These are phyloP conservation scores for Noctuana brunneofusca DNA, from an alignment of 2,888 invertebrate genomes.

Conservation along the genomic window DNA sequence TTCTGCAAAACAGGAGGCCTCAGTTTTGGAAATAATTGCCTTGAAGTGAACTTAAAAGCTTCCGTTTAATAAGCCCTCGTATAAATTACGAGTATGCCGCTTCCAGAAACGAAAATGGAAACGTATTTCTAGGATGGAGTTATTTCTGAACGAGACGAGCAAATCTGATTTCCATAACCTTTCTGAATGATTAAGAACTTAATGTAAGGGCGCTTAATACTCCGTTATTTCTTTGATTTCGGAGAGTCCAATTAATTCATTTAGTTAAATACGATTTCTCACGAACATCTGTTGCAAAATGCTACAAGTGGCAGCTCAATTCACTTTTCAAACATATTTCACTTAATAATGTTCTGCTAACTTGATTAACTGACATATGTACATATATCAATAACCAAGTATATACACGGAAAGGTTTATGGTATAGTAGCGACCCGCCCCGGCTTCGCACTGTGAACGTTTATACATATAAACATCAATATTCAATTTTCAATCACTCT, in stretches of 20 bases:
- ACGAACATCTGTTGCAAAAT: background rate
- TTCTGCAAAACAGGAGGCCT: constrained; percentile 12
- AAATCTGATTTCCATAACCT: constrained; percentile 32
- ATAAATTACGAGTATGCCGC: constrained; percentile 14
- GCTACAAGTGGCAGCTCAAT: background rate
- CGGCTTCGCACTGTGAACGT: too few relatives aligned
- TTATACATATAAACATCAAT: too few relatives aligned
- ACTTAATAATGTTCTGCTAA: too few relatives aligned
- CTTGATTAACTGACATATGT: too few relatives aligned
- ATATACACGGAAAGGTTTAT: too few relatives aligned
- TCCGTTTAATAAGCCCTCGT: constrained; percentile 1
- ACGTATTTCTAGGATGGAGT: constrained; percentile 12
- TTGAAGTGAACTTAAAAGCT: constrained; percentile 12
- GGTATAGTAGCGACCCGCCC: too few relatives aligned
- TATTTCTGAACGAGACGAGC: constrained; percentile 19
- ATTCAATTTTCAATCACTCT: too few relatives aligned
- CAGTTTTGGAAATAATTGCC: constrained; percentile 6
- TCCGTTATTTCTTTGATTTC: background rate
- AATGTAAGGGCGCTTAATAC: constrained; percentile 15
- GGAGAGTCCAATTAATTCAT: background rate
- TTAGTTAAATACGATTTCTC: background rate
- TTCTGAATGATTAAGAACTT: constrained; percentile 9
- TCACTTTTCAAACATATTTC: too few relatives aligned
- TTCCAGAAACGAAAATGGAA: constrained; percentile 5
- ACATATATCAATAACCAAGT: too few relatives aligned